phyloP scores from a whole-genome alignment of 2,113 vertebrate genomes.

The Hepsetus odoe region DNA sequence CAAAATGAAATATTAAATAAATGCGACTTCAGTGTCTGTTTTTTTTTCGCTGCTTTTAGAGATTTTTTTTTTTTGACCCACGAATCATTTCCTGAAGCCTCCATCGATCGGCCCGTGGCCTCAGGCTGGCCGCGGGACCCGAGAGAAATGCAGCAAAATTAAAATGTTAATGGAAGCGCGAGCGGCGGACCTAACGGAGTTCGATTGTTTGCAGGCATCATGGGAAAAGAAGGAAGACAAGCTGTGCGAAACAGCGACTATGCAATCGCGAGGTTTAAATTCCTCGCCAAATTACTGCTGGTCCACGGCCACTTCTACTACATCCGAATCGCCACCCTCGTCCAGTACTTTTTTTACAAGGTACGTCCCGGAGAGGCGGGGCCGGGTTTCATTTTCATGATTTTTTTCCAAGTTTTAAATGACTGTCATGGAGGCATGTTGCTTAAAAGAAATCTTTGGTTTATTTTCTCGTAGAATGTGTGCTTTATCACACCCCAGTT shows the following conservation, averaged over 20 bases:
- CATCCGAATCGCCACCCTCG: constrained; percentile 97
- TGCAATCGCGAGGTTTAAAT: constrained; percentile 98
- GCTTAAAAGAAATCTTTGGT: constrained; percentile 17
- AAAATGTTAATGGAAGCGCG: constrained; percentile 10
- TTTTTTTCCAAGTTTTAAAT: constrained; percentile 5
- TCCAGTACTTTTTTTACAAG: constrained; percentile 99
- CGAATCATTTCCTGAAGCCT: background rate
- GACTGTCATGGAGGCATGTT: background rate
- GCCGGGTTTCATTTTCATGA: background rate
- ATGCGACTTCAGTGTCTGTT: too few species aligned
- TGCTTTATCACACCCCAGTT: constrained; percentile 99
- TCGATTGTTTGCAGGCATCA: constrained; percentile 83
- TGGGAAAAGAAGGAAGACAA: constrained; percentile 98
- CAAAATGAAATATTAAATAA: too few species aligned
- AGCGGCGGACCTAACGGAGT: background rate
- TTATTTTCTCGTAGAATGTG: constrained; percentile 91
- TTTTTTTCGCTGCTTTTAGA: too few species aligned
- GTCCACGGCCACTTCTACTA: constrained; percentile 99
- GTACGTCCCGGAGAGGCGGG: constrained; percentile 65
- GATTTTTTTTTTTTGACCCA: too few species aligned
- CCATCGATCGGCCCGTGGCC: too few species aligned
- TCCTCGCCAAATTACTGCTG: constrained; percentile 94
- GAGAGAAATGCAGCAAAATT: background rate
- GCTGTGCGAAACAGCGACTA: constrained; percentile 99
- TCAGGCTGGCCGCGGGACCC: background rate